These are phyloP conservation scores for Hypomecis punctinalis DNA, from an alignment of 2,888 invertebrate genomes.

Conservation along the genomic window DNA sequence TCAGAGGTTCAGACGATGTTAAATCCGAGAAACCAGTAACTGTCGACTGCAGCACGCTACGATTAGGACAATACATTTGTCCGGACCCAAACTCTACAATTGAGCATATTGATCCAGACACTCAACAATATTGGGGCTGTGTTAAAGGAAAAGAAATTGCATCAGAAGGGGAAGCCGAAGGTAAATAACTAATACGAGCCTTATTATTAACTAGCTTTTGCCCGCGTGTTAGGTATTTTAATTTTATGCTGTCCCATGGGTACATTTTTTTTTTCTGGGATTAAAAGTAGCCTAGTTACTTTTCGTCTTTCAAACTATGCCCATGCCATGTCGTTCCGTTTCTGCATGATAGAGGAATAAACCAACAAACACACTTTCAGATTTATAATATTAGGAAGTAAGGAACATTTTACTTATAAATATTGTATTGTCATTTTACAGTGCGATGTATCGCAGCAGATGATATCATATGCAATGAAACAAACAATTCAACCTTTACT, in stretches of 20 bases:
- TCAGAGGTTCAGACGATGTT: constrained; percentile 64
- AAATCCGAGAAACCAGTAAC: constrained; percentile 60
- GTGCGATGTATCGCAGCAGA: constrained; percentile 93
- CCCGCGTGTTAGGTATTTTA: too few species aligned
- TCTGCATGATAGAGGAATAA: too few species aligned
- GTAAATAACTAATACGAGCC: constrained; percentile 69
- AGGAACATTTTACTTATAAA: background rate
- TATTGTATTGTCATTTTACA: constrained; percentile 61
- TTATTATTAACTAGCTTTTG: background rate
- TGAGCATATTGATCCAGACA: constrained; percentile 93
- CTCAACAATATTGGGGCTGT: constrained; percentile 95
- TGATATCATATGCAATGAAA: constrained; percentile 92
- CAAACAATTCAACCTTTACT: constrained; percentile 91
- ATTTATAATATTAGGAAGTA: too few species aligned
- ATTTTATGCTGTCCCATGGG: too few species aligned
- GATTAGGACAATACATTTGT: constrained; percentile 93
- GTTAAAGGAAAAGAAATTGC: constrained; percentile 78
- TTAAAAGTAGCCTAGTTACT: too few species aligned
- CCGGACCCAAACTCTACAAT: constrained; percentile 91
- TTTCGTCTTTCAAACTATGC: too few species aligned
- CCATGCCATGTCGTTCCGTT: too few species aligned
- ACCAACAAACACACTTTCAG: too few species aligned
- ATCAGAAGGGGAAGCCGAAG: constrained; percentile 91
- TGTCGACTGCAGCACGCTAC: constrained; percentile 89
- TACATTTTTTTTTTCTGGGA: too few species aligned